Evolutionary conservation across 2,113 vertebrate genomes (phyloP), one percentile per base, ranked within the genome.

Genomic region (Dipodomys stephensi): DNA sequence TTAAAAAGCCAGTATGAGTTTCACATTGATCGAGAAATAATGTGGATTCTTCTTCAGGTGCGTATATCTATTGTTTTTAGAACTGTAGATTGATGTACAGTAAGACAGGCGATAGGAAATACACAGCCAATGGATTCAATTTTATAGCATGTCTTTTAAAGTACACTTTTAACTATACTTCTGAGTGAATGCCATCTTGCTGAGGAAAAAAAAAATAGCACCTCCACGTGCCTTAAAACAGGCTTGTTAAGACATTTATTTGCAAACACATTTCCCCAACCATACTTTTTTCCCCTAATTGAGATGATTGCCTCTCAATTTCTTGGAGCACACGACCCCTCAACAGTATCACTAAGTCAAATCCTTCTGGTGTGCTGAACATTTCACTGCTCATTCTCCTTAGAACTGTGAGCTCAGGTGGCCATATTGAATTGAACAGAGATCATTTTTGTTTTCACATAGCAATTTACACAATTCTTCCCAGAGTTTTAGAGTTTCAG

Each of bases 291-390:
- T 1, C 20, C 12, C 16, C 5, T 62, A 71, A 82, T 27, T 32
- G 74, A 77, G 16, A 39, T 27, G 7, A 3, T 6, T 9, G 22
- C 64, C 27, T 12, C 12, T 0, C 0, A 13, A 13, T 27, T 49
- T 6, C 27, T 35, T 68, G 32, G 2, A 9, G n/a, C 16, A 7
- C 6, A 4, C 19, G 20, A 10, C 30, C 46, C 9, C 15, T 5
- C 1, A 10, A 76, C 13, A 20, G 4, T 2, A 73, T 57, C 53
- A 18, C 5, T 2, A 4, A 27, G 8, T 6, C 28, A 7, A 6
- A 15, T 20, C 5, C 22, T 69, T 2, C 4, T 85, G 25, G 11
- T 28, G 1, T 10, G 1, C 4, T 94, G 23, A 87, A 16, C n/a
- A 71, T 79, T 81, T 77, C 2, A 69, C 46, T 60, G 4, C 10